A percentile compares a stretch with the other conserved stretches of the same genome.
phyloP scores from a whole-genome alignment of 2,113 vertebrate genomes.

The Pomatorhinus ruficollis region DNA sequence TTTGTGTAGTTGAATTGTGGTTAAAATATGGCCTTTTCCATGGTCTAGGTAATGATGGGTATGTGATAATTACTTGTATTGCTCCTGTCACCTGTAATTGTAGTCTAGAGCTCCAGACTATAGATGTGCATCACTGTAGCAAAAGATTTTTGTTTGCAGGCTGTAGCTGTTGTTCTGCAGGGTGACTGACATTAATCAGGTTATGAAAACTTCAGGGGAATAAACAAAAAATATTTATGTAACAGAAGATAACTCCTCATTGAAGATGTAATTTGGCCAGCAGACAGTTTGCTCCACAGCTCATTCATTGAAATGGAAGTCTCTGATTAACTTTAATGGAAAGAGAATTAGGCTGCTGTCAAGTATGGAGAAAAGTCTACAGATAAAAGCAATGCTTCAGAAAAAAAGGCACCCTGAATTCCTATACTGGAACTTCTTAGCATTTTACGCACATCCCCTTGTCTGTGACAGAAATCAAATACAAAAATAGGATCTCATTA shows the following conservation, averaged over 20 bases:
- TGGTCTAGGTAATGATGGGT: rapidly evolving
- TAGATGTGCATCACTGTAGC: background rate
- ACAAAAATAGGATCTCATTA: background rate
- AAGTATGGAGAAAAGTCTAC: background rate
- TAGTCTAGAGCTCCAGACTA: background rate
- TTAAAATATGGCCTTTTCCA: background rate
- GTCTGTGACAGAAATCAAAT: background rate
- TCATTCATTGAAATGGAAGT: background rate
- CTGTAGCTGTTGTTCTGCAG: background rate
- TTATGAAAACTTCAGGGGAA: background rate
- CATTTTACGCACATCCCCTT: background rate
- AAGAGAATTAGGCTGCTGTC: background rate
- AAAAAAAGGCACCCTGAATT: background rate
- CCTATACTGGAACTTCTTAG: background rate
- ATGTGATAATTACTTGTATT: background rate
- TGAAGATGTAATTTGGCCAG: background rate
- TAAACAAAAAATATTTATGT: background rate
- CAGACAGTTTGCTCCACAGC: background rate
- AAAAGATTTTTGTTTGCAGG: background rate
- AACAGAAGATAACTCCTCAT: background rate
- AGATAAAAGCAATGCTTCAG: background rate
- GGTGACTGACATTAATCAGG: background rate
- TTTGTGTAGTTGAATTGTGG: background rate
- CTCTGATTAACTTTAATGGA: background rate
- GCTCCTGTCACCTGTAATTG: background rate